Evolutionary conservation across 2,797 vertebrate species (phyloP), one percentile per base, ranked within the genome.

Genomic region (Todus mexicanus): DNA sequence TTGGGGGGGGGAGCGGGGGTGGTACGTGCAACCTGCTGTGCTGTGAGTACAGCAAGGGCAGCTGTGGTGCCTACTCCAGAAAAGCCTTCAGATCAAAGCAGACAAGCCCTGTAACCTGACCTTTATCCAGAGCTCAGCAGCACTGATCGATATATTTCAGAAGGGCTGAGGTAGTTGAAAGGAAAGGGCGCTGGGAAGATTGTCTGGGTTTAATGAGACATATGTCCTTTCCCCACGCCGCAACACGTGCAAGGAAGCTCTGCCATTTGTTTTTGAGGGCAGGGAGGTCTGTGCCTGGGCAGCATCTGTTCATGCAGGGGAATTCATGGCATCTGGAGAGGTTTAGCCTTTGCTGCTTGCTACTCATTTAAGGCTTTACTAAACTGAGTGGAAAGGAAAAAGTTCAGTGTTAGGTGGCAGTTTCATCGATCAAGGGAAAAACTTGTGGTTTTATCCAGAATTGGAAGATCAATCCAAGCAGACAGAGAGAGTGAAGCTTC

Each of bases 1-100:
- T 7, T 1, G 31, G 2, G 18, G 8, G 23, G 15, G 31, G 2
- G 11, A 10, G 20, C 8, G 20, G 12, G 20, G 2, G 8, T 9
- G 27, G 7, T 11, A 11, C 0, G 0, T 18, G 37, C 40, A 31
- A 23, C 26, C 22, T 1, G 0, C 54, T 45, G 33, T 45, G 82
- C 51, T 51, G 35, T 3, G 11, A 38, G 27, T 18, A 23, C 15
- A 31, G 42, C 21, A 25, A 26, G 78, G 64, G 40, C 22, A 64
- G 53, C 21, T 8, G 31, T 0, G 0, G 16, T 23, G 23, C 11
- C 25, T 54, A 3, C 38, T 69, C 48, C 38, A 14, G 14, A 37
- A 53, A 31, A 57, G 6, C 45, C 37, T 37, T 11, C 3, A 4
- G 50, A 66, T 63, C 40, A 77, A 48, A 90, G 54, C 75, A 50